Evolutionary conservation across 2,113 vertebrate genomes (phyloP).

Genomic region (Nothobranchius kuhntae): DNA sequence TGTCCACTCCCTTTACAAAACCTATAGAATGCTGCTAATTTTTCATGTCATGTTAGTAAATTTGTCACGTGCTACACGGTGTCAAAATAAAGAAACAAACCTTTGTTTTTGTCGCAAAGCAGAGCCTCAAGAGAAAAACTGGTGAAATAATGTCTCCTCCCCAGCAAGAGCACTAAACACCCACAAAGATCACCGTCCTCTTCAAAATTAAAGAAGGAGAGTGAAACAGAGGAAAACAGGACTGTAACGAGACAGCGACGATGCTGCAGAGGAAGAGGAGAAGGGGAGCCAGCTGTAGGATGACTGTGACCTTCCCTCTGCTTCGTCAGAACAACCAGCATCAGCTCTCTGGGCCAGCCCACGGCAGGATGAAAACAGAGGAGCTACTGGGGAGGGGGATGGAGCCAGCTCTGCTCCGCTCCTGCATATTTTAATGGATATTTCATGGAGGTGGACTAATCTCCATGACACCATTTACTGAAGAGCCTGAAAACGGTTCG

Average conservation of each 20-base stretch:
- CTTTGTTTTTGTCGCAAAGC: conserved; percentile 55
- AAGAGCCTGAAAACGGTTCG: not conserved
- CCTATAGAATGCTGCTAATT: conserved; percentile 6
- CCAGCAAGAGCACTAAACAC: conserved; percentile 24
- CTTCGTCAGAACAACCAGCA: conserved; percentile 47
- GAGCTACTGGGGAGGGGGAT: conserved; percentile 58
- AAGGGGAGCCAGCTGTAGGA: conserved; percentile 33
- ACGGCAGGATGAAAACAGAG: conserved; percentile 47
- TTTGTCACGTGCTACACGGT: conserved; percentile 4
- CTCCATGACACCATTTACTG: conserved; percentile 7
- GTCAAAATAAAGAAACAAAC: conserved; percentile 56
- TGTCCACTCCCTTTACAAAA: too few species aligned
- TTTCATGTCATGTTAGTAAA: not conserved
- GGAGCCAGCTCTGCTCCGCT: conserved; percentile 42
- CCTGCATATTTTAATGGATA: conserved; percentile 41
- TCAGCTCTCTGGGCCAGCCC: conserved; percentile 67
- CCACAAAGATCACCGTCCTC: conserved; percentile 15
- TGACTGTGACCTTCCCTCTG: conserved; percentile 67
- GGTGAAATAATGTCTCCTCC: conserved; percentile 59
- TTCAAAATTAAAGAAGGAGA: conserved; percentile 13
- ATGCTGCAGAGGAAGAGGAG: conserved; percentile 19
- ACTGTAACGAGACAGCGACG: conserved; percentile 12
- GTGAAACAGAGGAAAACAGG: not conserved
- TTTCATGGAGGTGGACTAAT: not conserved
- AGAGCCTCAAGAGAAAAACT: conserved; percentile 56